Percentiles rank a stretch among this genome's conserved stretches.
Conservation (phyloP, 2,888 invertebrate species). For the Plebejus anna region DNA sequence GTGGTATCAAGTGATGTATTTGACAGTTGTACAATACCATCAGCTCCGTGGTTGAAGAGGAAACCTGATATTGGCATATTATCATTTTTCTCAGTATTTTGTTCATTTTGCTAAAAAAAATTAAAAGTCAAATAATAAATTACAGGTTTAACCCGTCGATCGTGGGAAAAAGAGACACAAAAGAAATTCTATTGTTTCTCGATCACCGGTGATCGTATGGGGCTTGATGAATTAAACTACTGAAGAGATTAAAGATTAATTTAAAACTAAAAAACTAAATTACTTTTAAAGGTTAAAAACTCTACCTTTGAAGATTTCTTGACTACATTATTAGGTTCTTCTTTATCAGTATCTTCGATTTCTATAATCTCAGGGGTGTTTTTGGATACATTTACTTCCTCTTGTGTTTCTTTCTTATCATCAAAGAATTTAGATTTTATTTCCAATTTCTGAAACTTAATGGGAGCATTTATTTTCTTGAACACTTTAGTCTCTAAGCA, state of each 20-base stretch:
- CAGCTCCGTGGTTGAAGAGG: constrained; percentile 53
- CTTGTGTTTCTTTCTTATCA: constrained; percentile 35
- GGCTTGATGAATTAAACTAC: too few relatives aligned
- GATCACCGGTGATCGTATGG: too few relatives aligned
- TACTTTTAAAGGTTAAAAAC: too few relatives aligned
- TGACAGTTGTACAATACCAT: constrained; percentile 56
- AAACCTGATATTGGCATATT: constrained; percentile 50
- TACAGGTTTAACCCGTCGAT: too few relatives aligned
- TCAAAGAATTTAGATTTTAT: constrained; percentile 62
- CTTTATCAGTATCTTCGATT: constrained; percentile 13
- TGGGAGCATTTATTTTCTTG: background rate
- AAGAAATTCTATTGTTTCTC: too few relatives aligned
- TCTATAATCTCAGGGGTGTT: constrained; percentile 11
- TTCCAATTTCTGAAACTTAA: constrained; percentile 46
- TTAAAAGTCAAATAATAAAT: too few relatives aligned
- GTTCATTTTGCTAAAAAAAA: constrained; percentile 41
- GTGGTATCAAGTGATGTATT: constrained; percentile 61
- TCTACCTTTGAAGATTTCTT: background rate
- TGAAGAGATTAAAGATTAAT: too few relatives aligned
- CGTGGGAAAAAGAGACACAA: too few relatives aligned
- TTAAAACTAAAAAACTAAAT: too few relatives aligned
- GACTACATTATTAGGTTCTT: constrained; percentile 25
- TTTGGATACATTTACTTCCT: constrained; percentile 30
- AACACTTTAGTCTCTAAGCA: too few relatives aligned
- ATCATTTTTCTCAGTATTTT: constrained; percentile 36